Conservation (phyloP, 2,888 invertebrate species). For the Omphaloscelis lunosa region DNA sequence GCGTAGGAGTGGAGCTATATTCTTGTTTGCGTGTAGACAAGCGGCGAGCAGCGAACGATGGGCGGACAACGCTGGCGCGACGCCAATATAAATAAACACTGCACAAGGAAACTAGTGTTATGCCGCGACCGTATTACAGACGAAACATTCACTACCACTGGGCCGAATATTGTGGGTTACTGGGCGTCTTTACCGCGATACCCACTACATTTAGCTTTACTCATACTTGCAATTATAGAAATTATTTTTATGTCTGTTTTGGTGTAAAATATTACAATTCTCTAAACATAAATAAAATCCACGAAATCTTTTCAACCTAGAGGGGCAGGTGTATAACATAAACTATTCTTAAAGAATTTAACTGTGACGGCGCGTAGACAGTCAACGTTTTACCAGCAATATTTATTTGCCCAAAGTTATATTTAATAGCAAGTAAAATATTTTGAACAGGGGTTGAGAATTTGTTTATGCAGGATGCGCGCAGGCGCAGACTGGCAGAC, state of each 20-base stretch:
- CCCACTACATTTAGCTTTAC: slow-evolving; percentile 64
- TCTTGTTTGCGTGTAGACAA: slow-evolving; percentile 85
- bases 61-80: slow-evolving; percentile 87
- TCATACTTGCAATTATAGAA: slow-evolving; percentile 30
- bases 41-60: slow-evolving; percentile 80
- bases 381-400: neutral
- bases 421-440: neutral
- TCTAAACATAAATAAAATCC: neutral
- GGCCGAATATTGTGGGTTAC: slow-evolving; percentile 90
- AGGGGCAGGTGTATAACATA: neutral
- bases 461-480: slow-evolving; percentile 72
- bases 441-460: slow-evolving; percentile 52
- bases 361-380: neutral
- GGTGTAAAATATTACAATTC: neutral
- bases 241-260: slow-evolving; percentile 16
- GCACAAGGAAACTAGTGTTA: slow-evolving; percentile 91
- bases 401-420: neutral
- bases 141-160: slow-evolving; percentile 90
- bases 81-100: slow-evolving; percentile 90
- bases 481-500: slow-evolving; percentile 58
- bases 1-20: slow-evolving; percentile 83
- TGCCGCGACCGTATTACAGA: slow-evolving; percentile 90
- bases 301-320: slow-evolving; percentile 4
- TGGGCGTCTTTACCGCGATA: slow-evolving; percentile 78
- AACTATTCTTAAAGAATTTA: slow-evolving; percentile 6